Conservation (phyloP, 30 jellyfish, hydroid and myxozoan genomes). For the Chrysaora quinquecirrha region DNA sequence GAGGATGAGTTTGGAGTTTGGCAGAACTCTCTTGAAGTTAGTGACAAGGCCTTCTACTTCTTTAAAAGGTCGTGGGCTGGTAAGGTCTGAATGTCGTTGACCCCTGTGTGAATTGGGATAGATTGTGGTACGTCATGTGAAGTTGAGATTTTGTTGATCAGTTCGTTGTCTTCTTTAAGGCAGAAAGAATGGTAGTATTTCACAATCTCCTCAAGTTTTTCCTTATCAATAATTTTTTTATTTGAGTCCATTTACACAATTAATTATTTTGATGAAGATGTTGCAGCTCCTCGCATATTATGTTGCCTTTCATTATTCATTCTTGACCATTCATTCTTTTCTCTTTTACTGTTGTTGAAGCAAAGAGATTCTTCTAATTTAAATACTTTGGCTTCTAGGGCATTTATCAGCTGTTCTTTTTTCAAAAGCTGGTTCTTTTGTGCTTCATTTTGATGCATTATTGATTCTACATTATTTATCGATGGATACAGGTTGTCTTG, state of each 20-base stretch:
- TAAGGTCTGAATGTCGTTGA: neutral
- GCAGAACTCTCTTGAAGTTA: no score
- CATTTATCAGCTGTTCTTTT: constrained; percentile 8
- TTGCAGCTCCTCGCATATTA: constrained; percentile 17
- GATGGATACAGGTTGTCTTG: no score
- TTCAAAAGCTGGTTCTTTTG: constrained; percentile 4
- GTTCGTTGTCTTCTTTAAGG: no score
- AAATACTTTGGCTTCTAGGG: constrained; percentile 16
- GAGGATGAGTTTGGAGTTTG: no score
- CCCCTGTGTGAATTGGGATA: neutral
- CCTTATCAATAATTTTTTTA: neutral
- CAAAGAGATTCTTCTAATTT: neutral
- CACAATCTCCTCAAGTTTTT: neutral
- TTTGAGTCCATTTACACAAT: neutral
- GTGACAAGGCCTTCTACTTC: neutral
- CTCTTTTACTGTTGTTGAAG: neutral
- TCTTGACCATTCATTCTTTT: neutral
- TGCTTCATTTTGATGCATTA: no score
- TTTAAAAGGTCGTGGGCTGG: neutral
- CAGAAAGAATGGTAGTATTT: neutral
- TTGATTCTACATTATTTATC: no score
- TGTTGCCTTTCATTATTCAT: neutral
- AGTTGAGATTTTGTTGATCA: neutral
- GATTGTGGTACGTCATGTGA: neutral
- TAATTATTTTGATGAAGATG: constrained; percentile 4